phyloP scores from a whole-genome alignment of 2,888 invertebrate species.

The Drosophila lutescens region DNA sequence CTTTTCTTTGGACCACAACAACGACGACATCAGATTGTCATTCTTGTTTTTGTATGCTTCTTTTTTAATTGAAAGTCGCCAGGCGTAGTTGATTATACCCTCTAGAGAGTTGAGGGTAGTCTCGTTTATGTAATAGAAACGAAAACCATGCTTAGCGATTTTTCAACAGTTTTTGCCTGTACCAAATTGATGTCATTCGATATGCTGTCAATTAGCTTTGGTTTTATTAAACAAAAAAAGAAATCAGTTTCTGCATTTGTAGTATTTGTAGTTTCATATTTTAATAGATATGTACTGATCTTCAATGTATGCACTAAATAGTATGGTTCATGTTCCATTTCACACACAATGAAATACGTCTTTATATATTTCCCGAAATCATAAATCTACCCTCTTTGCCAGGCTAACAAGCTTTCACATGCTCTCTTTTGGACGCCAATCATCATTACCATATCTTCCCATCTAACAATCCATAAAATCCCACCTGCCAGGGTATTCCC shows the following conservation, averaged over 20 bases:
- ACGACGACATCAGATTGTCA: constrained; percentile 78
- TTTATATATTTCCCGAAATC: not conserved
- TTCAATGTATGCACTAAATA: not conserved
- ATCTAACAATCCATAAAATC: constrained; percentile 3
- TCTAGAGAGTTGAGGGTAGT: constrained; percentile 37
- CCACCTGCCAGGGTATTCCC: constrained; percentile 32
- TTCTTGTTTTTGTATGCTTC: constrained; percentile 76
- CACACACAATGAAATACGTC: no score
- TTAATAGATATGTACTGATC: not conserved
- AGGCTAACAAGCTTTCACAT: constrained; percentile 4
- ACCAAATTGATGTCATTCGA: constrained; percentile 4
- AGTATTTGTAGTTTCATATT: not conserved
- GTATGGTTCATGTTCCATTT: not conserved
- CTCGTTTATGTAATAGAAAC: constrained; percentile 15
- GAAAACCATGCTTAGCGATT: not conserved
- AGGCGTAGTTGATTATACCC: constrained; percentile 71
- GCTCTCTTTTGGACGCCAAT: not conserved
- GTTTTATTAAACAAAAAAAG: not conserved
- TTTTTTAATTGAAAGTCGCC: constrained; percentile 80
- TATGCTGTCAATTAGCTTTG: constrained; percentile 9
- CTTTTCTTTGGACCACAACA: constrained; percentile 72
- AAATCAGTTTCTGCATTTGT: not conserved
- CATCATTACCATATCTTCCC: constrained; percentile 3
- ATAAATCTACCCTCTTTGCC: not conserved
- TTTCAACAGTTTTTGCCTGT: constrained; percentile 3